Conservation (phyloP, 1,140 invertebrate genomes). For the Papilio polyxenes region DNA sequence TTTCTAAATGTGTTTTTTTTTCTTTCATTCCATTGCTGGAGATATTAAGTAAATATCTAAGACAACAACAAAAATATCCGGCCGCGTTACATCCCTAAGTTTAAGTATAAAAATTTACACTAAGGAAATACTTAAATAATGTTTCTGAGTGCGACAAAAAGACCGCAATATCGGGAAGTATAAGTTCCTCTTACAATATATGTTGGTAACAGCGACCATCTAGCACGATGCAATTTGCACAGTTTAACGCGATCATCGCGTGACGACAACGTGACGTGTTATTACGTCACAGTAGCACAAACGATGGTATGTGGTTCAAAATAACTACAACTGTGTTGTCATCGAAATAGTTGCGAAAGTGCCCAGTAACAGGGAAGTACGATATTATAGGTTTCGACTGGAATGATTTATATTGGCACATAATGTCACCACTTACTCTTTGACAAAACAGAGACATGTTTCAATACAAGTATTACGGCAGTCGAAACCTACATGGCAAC, state of each 20-base stretch:
- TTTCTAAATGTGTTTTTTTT: no score
- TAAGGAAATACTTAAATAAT: neutral
- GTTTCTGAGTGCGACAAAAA: neutral
- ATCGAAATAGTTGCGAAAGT: neutral
- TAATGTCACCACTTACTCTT: no score
- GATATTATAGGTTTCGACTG: neutral
- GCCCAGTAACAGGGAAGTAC: neutral
- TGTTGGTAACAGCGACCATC: neutral
- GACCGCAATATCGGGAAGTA: neutral
- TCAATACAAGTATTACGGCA: no score
- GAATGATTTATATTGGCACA: no score
- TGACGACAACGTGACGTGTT: neutral
- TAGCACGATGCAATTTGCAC: slow-evolving; percentile 11
- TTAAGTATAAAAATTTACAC: no score
- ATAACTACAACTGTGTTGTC: neutral
- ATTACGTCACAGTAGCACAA: slow-evolving; percentile 5
- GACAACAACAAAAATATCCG: no score
- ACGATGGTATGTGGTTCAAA: neutral
- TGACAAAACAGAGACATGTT: no score
- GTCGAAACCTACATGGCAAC: no score
- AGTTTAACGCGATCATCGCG: slow-evolving; percentile 12
- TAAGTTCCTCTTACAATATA: neutral
- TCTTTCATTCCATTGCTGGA: no score
- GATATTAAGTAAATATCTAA: no score
- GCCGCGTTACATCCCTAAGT: no score